Conservation (phyloP, 2,113 vertebrate species). For the Arothron firmamentum region DNA sequence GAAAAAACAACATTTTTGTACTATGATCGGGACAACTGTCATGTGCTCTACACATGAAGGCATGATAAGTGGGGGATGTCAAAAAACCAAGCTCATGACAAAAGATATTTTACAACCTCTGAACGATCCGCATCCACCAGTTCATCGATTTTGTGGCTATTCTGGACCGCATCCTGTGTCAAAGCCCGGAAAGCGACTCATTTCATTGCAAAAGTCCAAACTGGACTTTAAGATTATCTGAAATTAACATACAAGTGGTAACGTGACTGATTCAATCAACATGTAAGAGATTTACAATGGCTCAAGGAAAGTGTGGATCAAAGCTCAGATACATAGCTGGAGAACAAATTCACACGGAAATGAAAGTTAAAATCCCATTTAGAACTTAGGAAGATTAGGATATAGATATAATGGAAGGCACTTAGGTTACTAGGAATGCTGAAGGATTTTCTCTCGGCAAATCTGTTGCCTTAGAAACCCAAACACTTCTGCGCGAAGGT, state of each 20-base stretch:
- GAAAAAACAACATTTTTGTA: background rate
- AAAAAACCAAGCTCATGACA: background rate
- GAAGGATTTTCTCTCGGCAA: background rate
- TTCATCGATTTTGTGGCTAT: background rate
- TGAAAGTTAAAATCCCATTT: too few species aligned
- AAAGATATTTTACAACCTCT: background rate
- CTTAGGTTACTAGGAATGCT: too few species aligned
- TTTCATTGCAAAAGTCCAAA: background rate
- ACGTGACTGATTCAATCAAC: conserved; percentile 18
- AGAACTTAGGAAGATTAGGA: too few species aligned
- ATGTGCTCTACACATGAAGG: background rate
- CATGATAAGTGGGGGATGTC: background rate
- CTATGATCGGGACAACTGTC: background rate
- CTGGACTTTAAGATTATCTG: background rate
- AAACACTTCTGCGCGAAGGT: conserved; percentile 7
- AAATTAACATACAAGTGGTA: conserved; percentile 7
- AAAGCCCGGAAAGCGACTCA: background rate
- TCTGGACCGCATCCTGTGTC: background rate
- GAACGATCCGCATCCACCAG: background rate
- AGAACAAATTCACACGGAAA: too few species aligned
- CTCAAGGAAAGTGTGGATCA: too few species aligned
- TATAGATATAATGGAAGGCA: too few species aligned
- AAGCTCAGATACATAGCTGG: too few species aligned
- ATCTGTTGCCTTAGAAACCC: conserved; percentile 5
- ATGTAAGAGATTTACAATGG: background rate